Conservation (phyloP, 2,113 vertebrate genomes). For the Prietella phreatophila region DNA sequence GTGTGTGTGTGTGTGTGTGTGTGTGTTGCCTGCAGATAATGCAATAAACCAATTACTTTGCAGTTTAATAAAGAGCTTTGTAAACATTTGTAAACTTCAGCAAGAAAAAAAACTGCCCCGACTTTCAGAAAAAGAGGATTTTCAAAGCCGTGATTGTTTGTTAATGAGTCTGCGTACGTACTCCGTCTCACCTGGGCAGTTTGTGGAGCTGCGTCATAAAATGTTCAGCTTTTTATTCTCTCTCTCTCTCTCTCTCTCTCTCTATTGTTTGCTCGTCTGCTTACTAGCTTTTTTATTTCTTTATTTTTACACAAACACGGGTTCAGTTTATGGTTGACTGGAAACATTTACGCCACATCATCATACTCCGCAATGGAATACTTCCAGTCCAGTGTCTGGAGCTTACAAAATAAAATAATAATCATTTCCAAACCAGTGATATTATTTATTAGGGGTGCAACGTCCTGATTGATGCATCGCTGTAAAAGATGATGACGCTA, state of each 20-base stretch:
- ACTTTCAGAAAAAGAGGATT: slow-evolving; percentile 1
- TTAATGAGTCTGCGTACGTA: neutral
- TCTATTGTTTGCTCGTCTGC: neutral
- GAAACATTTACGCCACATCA: too few species aligned
- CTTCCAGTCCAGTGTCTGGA: too few species aligned
- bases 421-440: too few species aligned
- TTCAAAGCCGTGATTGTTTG: neutral
- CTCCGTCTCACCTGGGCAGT: too few species aligned
- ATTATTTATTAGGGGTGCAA: too few species aligned
- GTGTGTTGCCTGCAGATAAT: slow-evolving; percentile 6
- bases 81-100: slow-evolving; percentile 11
- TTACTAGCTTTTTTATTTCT: neutral
- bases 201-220: neutral
- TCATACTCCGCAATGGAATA: too few species aligned
- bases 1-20: neutral
- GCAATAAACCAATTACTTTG: slow-evolving; percentile 4
- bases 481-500: too few species aligned
- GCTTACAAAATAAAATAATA: too few species aligned
- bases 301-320: neutral
- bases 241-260: too few species aligned
- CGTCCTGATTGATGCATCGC: too few species aligned
- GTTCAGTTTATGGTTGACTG: too few species aligned
- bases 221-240: neutral
- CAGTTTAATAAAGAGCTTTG: slow-evolving; percentile 22
- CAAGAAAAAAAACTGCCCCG: neutral